These are phyloP conservation scores for Penaeus japonicus DNA, from an alignment of 1,140 invertebrate genomes.

Conservation along the genomic window DNA sequence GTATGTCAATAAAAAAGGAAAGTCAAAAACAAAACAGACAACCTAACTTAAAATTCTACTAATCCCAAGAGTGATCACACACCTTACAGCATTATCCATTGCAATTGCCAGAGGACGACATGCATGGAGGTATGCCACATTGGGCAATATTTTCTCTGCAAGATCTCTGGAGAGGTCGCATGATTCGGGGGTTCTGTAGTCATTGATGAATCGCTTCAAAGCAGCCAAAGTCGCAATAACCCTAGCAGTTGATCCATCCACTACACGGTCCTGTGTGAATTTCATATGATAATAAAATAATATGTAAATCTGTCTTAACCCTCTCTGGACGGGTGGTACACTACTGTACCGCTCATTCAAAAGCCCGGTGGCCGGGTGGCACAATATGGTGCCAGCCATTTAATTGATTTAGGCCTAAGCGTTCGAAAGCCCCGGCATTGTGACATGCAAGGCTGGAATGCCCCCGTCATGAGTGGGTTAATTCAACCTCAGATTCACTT, in stretches of 20 bases:
- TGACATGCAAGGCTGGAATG: no score
- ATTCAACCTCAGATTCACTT: no score
- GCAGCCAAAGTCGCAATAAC: conserved; percentile 44
- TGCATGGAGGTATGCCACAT: conserved; percentile 40
- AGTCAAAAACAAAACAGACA: background rate
- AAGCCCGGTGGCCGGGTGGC: no score
- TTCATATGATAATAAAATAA: background rate
- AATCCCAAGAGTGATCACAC: background rate
- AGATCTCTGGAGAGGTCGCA: conserved; percentile 50
- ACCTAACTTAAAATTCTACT: background rate
- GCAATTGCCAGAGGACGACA: conserved; percentile 41
- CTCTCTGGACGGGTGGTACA: background rate
- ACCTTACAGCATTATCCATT: conserved; percentile 53
- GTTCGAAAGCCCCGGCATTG: no score
- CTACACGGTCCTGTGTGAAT: conserved; percentile 19
- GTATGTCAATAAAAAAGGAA: background rate
- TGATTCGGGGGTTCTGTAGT: conserved; percentile 47
- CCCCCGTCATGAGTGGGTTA: no score
- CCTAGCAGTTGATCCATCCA: conserved; percentile 44
- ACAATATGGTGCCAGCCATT: no score
- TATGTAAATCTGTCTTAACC: background rate
- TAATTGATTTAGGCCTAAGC: no score
- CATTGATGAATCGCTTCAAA: conserved; percentile 35
- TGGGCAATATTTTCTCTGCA: conserved; percentile 37
- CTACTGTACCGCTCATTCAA: no score